phyloP scores from a whole-genome alignment of 1,140 invertebrate genomes.

The Liolophura sinensis region DNA sequence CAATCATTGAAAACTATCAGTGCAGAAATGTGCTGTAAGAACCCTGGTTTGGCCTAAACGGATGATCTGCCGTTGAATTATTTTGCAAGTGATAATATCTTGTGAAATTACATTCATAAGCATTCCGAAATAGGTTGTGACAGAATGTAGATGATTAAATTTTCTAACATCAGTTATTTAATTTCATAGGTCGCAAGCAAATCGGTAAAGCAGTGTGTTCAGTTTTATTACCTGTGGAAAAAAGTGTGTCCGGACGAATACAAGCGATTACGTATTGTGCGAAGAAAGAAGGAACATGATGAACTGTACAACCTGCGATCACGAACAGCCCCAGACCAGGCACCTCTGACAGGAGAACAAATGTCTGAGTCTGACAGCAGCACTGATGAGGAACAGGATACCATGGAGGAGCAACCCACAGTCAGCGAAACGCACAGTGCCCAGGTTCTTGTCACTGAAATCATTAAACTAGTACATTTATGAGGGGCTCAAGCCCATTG shows the following conservation, averaged over 20 bases:
- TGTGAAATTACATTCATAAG: no score
- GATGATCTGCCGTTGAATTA: no score
- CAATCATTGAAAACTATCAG: no score
- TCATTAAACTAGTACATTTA: not conserved
- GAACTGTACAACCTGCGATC: conserved; percentile 56
- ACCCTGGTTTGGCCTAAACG: no score
- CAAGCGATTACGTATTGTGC: conserved; percentile 65
- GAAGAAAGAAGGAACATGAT: conserved; percentile 58
- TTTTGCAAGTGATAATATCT: no score
- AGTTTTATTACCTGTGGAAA: conserved; percentile 99
- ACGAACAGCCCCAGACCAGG: conserved; percentile 16
- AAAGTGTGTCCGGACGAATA: conserved; percentile 80
- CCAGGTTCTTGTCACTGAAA: not conserved
- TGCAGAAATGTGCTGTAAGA: no score
- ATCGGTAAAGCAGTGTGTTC: conserved; percentile 89
- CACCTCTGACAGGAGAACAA: not conserved
- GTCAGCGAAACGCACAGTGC: not conserved
- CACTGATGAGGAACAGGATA: conserved; percentile 16
- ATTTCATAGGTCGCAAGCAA: conserved; percentile 76
- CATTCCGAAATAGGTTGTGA: no score
- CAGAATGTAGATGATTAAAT: no score
- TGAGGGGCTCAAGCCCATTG: no score
- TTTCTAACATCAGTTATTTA: not conserved
- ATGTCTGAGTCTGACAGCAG: conserved; percentile 27
- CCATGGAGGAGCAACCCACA: no score